phyloP scores from a whole-genome alignment of 1,140 invertebrate species.

The Tetramorium alpestre region DNA sequence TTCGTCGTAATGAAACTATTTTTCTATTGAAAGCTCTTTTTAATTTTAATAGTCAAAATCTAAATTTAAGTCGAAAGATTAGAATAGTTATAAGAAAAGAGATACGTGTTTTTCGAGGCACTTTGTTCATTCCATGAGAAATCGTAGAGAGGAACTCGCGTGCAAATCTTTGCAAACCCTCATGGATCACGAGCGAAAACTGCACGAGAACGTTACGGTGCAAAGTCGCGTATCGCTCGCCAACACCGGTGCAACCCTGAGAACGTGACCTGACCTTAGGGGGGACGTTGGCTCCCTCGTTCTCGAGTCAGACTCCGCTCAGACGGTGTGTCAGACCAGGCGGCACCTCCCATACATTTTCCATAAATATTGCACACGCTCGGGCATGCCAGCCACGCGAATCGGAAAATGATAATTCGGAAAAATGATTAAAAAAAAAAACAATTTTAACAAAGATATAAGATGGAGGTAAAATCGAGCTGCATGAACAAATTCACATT shows the following conservation, averaged over 20 bases:
- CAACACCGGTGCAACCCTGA: neutral
- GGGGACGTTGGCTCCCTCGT: slow-evolving; percentile 15
- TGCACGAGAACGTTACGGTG: neutral
- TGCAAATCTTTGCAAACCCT: neutral
- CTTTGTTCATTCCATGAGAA: neutral
- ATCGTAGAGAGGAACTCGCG: neutral
- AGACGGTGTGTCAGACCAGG: slow-evolving; percentile 61
- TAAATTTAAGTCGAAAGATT: neutral
- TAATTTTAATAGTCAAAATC: neutral
- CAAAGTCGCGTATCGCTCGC: neutral
- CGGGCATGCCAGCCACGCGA: neutral
- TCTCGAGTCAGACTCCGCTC: slow-evolving; percentile 47
- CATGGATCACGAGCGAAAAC: slow-evolving; percentile 2
- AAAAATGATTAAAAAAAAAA: neutral
- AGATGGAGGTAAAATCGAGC: neutral
- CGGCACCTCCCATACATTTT: slow-evolving; percentile 2
- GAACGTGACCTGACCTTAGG: slow-evolving; percentile 27
- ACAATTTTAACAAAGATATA: neutral
- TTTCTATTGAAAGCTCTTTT: neutral
- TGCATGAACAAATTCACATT: neutral
- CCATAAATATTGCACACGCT: slow-evolving; percentile 35
- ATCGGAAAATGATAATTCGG: neutral
- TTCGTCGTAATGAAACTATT: neutral
- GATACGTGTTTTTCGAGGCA: neutral
- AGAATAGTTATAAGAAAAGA: neutral